phyloP scores from a whole-genome alignment of 2,113 vertebrate genomes.

The Hemibagrus wyckioides region DNA sequence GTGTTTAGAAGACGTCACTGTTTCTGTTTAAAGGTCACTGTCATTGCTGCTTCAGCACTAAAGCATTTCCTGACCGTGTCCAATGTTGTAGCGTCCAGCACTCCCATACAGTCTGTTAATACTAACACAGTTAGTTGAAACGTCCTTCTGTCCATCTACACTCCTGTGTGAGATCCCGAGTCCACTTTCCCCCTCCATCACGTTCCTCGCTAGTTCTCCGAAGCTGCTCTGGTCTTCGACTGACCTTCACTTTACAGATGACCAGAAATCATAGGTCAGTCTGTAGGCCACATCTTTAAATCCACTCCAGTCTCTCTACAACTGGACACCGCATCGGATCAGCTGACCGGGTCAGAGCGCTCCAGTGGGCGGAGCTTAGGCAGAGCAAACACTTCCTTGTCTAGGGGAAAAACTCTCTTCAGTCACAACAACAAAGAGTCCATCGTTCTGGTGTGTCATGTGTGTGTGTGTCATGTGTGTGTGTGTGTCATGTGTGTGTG shows the following conservation, averaged over 20 bases:
- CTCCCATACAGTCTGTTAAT: background rate
- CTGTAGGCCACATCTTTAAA: background rate
- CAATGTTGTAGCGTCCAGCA: constrained; percentile 3
- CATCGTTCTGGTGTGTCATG: constrained; percentile 46
- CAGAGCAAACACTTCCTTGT: constrained; percentile 70
- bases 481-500: constrained; percentile 48
- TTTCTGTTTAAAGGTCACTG: background rate
- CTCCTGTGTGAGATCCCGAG: background rate
- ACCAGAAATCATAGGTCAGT: background rate
- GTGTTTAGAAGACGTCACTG: background rate
- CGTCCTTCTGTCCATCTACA: background rate
- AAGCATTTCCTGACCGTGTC: background rate
- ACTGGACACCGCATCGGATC: no score
- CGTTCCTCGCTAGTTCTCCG: background rate
- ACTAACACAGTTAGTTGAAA: constrained; percentile 1
- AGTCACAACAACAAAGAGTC: constrained; percentile 66
- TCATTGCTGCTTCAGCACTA: constrained; percentile 16
- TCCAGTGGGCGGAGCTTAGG: constrained; percentile 52
- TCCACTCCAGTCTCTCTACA: background rate
- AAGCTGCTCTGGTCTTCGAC: background rate
- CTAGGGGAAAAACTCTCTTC: constrained; percentile 67
- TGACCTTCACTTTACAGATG: no score
- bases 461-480: no score
- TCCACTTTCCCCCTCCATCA: background rate
- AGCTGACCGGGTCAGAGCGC: no score